These are phyloP conservation scores for Bibio marci DNA, from an alignment of 2,888 invertebrate species.

Conservation along the genomic window DNA sequence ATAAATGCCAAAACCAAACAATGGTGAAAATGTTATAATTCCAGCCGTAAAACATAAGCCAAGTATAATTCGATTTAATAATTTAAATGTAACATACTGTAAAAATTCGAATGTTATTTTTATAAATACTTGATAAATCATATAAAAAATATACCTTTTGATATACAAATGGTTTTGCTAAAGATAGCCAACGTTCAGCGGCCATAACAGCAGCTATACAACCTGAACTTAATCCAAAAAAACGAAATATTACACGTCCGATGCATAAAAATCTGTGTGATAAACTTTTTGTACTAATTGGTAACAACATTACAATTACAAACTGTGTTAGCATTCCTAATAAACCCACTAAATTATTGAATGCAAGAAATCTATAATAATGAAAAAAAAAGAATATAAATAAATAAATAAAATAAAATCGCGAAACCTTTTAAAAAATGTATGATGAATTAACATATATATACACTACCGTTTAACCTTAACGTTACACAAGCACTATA, in stretches of 20 bases:
- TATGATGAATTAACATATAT: no score
- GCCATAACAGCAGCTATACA: constrained; percentile 83
- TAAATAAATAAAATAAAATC: no score
- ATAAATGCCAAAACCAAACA: constrained; percentile 57
- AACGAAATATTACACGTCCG: constrained; percentile 50
- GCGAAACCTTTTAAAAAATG: no score
- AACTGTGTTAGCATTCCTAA: constrained; percentile 61
- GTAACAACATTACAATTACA: constrained; percentile 34
- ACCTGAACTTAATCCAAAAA: constrained; percentile 73
- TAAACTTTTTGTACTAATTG: constrained; percentile 18
- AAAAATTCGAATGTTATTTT: neutral
- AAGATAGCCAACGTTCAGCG: constrained; percentile 68
- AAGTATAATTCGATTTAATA: constrained; percentile 53
- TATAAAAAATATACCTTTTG: constrained; percentile 78
- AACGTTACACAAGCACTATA: no score
- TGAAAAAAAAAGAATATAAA: no score
- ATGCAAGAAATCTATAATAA: constrained; percentile 57
- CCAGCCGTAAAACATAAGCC: constrained; percentile 51
- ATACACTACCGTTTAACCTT: no score
- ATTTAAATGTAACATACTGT: constrained; percentile 64
- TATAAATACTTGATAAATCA: no score
- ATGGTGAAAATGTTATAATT: constrained; percentile 54
- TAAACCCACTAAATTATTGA: constrained; percentile 62
- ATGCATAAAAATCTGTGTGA: constrained; percentile 23
- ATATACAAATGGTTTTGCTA: constrained; percentile 72